phyloP scores from a whole-genome alignment of 2,797 vertebrate species.

The Taeniopygia guttata region DNA sequence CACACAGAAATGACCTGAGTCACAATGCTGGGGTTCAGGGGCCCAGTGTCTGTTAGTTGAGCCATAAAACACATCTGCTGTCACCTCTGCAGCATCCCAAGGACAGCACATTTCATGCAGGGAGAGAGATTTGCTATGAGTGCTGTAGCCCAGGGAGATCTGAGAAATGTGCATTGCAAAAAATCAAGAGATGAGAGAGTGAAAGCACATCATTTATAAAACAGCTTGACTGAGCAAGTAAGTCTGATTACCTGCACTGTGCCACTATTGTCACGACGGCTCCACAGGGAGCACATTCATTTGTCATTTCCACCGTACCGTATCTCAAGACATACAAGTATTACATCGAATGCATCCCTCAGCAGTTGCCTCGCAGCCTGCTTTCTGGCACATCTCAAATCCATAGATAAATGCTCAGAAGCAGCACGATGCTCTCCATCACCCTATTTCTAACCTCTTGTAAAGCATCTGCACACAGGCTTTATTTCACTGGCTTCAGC shows the following conservation, averaged over 20 bases:
- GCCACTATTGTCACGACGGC: not conserved
- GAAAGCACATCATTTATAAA: constrained; percentile 24
- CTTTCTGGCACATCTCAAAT: not conserved
- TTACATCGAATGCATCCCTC: not conserved
- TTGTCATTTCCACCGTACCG: not conserved
- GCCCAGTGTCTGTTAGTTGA: rapidly evolving
- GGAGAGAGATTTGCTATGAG: not conserved
- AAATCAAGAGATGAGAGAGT: constrained; percentile 21
- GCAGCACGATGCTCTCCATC: not conserved
- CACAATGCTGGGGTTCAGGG: not conserved
- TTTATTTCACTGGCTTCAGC: not conserved
- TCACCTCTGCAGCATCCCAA: not conserved
- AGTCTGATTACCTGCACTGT: not conserved
- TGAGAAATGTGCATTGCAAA: not conserved
- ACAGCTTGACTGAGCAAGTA: constrained; percentile 14
- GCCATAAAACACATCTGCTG: not conserved
- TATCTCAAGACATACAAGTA: not conserved
- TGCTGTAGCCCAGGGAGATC: not conserved
- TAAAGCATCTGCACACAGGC: not conserved
- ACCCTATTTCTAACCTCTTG: not conserved
- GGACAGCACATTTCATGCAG: not conserved
- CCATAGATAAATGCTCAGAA: not conserved
- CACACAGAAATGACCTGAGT: not conserved
- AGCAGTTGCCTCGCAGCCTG: not conserved
- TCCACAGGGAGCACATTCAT: not conserved